phyloP scores from a whole-genome alignment of 2,888 invertebrate species.

The Phania funesta region DNA sequence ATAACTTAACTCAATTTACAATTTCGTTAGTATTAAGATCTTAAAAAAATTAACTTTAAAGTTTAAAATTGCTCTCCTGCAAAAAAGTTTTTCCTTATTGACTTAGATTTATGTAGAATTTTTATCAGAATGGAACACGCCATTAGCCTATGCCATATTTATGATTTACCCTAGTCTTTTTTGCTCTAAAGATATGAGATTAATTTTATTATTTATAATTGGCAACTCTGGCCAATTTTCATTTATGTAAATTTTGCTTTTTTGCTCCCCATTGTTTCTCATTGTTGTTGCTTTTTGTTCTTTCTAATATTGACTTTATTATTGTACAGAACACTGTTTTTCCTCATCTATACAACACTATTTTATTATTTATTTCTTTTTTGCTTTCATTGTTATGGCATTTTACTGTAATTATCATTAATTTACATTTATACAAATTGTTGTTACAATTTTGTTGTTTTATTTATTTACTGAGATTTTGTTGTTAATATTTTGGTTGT shows the following conservation, averaged over 20 bases:
- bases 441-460: slow-evolving; percentile 23
- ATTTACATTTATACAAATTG: slow-evolving; percentile 51
- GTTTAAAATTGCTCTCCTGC: too few relatives aligned
- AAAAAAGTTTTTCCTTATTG: too few relatives aligned
- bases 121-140: too few relatives aligned
- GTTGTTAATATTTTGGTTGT: slow-evolving; percentile 58
- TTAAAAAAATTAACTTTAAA: too few relatives aligned
- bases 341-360: slow-evolving; percentile 15
- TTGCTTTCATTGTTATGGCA: slow-evolving; percentile 31
- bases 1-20: too few relatives aligned
- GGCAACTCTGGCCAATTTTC: slow-evolving; percentile 22
- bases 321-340: slow-evolving; percentile 16
- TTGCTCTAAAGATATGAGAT: too few relatives aligned
- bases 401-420: slow-evolving; percentile 57
- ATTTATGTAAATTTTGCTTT: slow-evolving; percentile 35
- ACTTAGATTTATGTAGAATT: too few relatives aligned
- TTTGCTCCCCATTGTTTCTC: slow-evolving; percentile 28
- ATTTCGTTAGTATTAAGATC: too few relatives aligned
- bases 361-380: background rate
- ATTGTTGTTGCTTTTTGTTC: slow-evolving; percentile 11
- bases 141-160: too few relatives aligned
- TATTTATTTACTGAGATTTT: slow-evolving; percentile 23
- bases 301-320: slow-evolving; percentile 42
- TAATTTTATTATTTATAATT: background rate
- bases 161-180: too few relatives aligned